Base-by-base conservation (phyloP, 64 coral and sea anemone species). In the Montipora foliosa region DNA sequence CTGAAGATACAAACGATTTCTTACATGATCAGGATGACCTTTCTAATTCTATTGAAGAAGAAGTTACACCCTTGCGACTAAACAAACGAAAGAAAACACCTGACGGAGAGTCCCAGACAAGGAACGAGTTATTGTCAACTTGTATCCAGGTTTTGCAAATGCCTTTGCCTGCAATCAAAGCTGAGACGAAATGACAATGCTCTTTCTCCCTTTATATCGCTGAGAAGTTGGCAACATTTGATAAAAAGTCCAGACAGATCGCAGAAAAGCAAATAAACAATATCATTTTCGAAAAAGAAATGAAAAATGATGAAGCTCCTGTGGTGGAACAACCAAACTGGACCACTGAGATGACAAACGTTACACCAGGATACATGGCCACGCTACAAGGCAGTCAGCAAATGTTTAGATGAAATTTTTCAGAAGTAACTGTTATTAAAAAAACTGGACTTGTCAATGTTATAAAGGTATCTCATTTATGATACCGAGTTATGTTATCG, bases 201-300 rank as follows among this genome's bases (percentile, higher is more conserved):
- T 47, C 83, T 67, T 87, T 72, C 67, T 87, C 61, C 44, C n/a
- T 75, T 75, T 75, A 75, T 44, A 75, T 75, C 46, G 6, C 87
- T 47, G 44, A 88, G 74, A 69, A 76, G 70, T 69, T 88, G 47
- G 72, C 46, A 74, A 60, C 14, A 47, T 88, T 88, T 47, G 87
- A 88, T 70, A 12, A 70, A 76, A 24, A 67, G 47, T 72, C 87
- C 19, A 73, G 87, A 44, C 46, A 75, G 72, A 19, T 88, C n/a
- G 68, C 87, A 74, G 87, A 88, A 47, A 88, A 76, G 72, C 87
- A 47, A 88, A 76, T 88, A 12, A 88, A 20, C 51, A 67, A 88
- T 76, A 69, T 88, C 5, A 72, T 88, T 58, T 88, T 88, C 49
- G 69, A 88, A 14, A 29, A 75, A 6, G 87, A 88, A 76, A 76